Percentiles rank a stretch among this genome's conserved stretches.
These are phyloP conservation scores for Phyllotreta cruciferae DNA, from an alignment of 2,888 invertebrate genomes.

Conservation along the genomic window DNA sequence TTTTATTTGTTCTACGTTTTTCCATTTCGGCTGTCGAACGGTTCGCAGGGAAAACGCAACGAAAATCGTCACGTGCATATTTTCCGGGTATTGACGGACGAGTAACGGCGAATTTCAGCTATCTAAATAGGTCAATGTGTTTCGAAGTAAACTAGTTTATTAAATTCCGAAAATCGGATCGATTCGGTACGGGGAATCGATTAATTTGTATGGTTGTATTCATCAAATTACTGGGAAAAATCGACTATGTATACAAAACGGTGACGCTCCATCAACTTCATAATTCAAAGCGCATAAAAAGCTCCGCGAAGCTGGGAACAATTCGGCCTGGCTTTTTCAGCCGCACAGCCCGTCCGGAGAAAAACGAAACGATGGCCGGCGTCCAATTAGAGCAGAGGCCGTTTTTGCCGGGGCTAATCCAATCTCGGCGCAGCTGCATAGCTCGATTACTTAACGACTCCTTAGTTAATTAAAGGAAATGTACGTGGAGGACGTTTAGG, in stretches of 20 bases:
- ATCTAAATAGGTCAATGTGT: too few species aligned
- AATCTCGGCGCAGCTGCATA: conserved; percentile 44
- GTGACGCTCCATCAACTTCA: too few species aligned
- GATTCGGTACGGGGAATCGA: too few species aligned
- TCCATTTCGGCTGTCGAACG: conserved; percentile 9
- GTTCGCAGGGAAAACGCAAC: conserved; percentile 3
- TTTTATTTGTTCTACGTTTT: conserved; percentile 12
- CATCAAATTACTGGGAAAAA: too few species aligned
- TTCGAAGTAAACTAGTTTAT: too few species aligned
- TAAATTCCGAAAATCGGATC: too few species aligned
- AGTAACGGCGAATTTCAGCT: too few species aligned
- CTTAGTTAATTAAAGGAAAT: conserved; percentile 55
- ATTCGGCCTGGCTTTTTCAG: conserved; percentile 15
- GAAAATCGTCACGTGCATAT: not conserved
- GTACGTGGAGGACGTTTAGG: conserved; percentile 50
- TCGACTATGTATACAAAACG: too few species aligned
- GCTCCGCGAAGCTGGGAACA: too few species aligned
- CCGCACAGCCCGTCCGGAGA: conserved; percentile 19
- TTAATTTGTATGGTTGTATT: too few species aligned
- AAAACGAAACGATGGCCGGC: conserved; percentile 31
- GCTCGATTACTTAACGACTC: conserved; percentile 53
- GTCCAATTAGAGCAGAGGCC: conserved; percentile 40
- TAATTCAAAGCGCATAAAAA: too few species aligned
- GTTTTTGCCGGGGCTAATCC: conserved; percentile 42
- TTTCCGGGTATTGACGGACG: not conserved